phyloP scores from a whole-genome alignment of 2,888 invertebrate genomes.

The Cantharis nigra region DNA sequence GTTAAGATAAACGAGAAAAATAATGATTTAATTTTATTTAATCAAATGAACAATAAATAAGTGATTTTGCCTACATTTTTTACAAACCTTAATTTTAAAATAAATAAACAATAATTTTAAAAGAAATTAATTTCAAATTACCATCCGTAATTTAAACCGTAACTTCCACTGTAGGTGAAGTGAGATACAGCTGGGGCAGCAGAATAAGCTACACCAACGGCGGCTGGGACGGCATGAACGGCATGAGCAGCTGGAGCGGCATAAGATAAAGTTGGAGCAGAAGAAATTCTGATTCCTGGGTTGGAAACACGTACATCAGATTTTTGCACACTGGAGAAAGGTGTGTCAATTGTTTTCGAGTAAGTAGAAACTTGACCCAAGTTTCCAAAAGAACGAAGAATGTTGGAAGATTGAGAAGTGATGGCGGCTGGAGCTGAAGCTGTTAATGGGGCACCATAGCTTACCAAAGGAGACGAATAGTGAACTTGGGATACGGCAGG shows the following conservation, averaged over 20 bases:
- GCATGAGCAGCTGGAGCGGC: conserved; percentile 30
- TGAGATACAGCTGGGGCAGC: conserved; percentile 36
- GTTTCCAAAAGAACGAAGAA: conserved; percentile 67
- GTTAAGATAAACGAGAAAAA: neutral
- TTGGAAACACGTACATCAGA: conserved; percentile 71
- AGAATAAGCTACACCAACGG: conserved; percentile 27
- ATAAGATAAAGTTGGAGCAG: conserved; percentile 32
- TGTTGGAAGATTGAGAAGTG: conserved; percentile 65
- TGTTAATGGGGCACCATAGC: conserved; percentile 49
- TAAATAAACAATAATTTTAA: conserved; percentile 5
- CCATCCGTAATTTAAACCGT: conserved; percentile 33
- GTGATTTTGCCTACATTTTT: neutral
- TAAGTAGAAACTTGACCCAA: conserved; percentile 71
- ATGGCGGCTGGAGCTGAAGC: conserved; percentile 57
- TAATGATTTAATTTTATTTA: neutral
- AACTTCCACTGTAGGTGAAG: conserved; percentile 37
- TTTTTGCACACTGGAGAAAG: conserved; percentile 73
- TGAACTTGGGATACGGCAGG: conserved; percentile 33
- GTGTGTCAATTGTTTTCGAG: conserved; percentile 71
- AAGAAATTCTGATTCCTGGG: conserved; percentile 54
- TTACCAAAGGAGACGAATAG: conserved; percentile 37
- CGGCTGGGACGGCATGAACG: conserved; percentile 30
- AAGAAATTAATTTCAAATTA: conserved; percentile 6
- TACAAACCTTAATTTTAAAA: neutral
- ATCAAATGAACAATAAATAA: neutral